Evolutionary conservation across 2,797 vertebrate species (phyloP).

Genomic region (Diplodus puntazzo): DNA sequence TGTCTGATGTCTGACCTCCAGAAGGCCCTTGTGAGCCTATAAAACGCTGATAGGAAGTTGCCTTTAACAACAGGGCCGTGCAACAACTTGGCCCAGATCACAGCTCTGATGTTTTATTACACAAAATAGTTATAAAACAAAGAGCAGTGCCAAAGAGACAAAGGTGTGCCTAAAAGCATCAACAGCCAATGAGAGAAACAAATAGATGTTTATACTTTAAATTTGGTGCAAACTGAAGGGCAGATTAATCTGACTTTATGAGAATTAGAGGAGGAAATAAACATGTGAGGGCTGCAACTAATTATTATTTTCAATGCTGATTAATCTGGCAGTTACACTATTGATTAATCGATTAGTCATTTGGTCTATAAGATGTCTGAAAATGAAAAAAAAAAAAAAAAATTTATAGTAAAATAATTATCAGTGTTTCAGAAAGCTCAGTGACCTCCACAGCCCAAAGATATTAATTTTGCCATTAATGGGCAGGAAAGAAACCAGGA

Average conservation of each 20-base stretch:
- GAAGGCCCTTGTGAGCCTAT: constrained; percentile 19
- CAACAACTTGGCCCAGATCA: background rate
- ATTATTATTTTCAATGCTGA: too few relatives aligned
- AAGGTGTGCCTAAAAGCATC: background rate
- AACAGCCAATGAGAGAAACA: background rate
- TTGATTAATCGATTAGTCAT: too few relatives aligned
- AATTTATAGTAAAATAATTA: too few relatives aligned
- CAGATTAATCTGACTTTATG: background rate
- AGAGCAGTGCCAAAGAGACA: background rate
- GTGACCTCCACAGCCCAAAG: too few relatives aligned
- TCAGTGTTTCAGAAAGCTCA: too few relatives aligned
- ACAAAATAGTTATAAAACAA: background rate
- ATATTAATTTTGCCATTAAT: too few relatives aligned
- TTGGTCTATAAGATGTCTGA: too few relatives aligned
- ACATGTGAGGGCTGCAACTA: too few relatives aligned
- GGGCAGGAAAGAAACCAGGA: too few relatives aligned
- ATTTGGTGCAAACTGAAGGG: background rate
- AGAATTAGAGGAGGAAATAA: background rate
- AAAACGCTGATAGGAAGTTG: background rate
- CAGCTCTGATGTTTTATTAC: background rate
- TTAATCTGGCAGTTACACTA: too few relatives aligned
- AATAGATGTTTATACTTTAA: background rate
- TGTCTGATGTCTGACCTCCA: constrained; percentile 38
- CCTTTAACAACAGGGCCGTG: background rate
- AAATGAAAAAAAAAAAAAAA: too few relatives aligned